These are phyloP conservation scores for Elmis aenea DNA, from an alignment of 2,888 invertebrate species.

Conservation along the genomic window DNA sequence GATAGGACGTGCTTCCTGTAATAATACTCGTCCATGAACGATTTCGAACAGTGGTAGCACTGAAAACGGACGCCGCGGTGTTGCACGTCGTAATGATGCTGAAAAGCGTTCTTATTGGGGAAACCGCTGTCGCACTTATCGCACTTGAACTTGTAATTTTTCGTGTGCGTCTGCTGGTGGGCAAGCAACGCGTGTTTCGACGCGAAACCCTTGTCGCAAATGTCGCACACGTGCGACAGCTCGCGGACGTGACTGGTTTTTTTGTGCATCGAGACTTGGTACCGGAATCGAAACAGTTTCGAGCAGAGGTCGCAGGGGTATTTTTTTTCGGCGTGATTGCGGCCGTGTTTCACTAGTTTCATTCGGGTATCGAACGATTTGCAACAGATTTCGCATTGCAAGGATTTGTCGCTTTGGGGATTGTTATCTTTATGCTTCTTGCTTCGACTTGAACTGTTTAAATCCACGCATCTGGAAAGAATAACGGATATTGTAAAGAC, in stretches of 20 bases:
- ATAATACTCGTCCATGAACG: constrained; percentile 43
- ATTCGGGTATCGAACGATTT: constrained; percentile 48
- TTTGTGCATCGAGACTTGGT: constrained; percentile 6
- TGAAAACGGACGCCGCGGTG: constrained; percentile 48
- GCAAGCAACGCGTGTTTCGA: constrained; percentile 30
- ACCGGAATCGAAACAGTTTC: constrained; percentile 3
- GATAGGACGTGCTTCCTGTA: constrained; percentile 16
- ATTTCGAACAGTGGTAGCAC: constrained; percentile 49
- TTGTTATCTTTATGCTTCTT: too few relatives aligned
- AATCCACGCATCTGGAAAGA: too few relatives aligned
- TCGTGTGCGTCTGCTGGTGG: constrained; percentile 32
- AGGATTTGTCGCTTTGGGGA: too few relatives aligned
- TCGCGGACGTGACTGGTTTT: constrained; percentile 5
- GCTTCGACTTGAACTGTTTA: too few relatives aligned
- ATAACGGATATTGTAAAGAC: too few relatives aligned
- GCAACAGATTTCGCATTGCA: constrained; percentile 47
- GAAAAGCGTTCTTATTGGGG: constrained; percentile 3
- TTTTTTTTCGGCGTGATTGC: constrained; percentile 8
- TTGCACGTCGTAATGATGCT: constrained; percentile 46
- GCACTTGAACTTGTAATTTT: constrained; percentile 11
- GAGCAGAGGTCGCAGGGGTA: constrained; percentile 6
- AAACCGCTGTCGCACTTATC: constrained; percentile 16
- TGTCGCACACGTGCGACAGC: constrained; percentile 11
- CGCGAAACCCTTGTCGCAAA: constrained; percentile 25
- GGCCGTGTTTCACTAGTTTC: constrained; percentile 5